Evolutionary conservation across 2,888 invertebrate species (phyloP).

Genomic region (Caprella mutica): DNA sequence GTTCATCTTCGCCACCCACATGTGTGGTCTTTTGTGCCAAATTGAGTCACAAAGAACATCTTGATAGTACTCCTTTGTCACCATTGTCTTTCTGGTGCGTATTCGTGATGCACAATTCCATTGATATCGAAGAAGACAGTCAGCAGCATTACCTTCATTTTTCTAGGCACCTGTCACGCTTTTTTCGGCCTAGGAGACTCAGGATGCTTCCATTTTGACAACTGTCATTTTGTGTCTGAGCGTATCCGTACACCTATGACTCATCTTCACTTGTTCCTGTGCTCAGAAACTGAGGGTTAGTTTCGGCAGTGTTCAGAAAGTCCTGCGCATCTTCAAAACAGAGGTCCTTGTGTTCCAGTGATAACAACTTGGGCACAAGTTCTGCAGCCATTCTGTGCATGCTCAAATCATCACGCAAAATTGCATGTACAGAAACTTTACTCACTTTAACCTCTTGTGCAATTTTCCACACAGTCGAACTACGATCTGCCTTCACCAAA

Average conservation of each 20-base stretch:
- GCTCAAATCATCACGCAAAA: slow-evolving; percentile 1
- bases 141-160: slow-evolving; percentile 24
- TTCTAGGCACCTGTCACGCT: slow-evolving; percentile 34
- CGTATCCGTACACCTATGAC: neutral
- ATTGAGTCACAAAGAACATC: too few relatives aligned
- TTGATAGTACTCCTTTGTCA: too few relatives aligned
- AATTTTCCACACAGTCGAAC: neutral
- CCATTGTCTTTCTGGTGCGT: neutral
- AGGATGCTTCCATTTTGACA: slow-evolving; percentile 35
- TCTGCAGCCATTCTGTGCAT: neutral
- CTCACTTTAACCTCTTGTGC: neutral
- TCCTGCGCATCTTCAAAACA: neutral
- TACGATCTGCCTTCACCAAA: neutral
- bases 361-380: neutral
- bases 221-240: slow-evolving; percentile 12
- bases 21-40: too few relatives aligned
- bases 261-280: neutral
- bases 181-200: slow-evolving; percentile 36
- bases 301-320: slow-evolving; percentile 1
- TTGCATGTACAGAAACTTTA: neutral
- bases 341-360: neutral
- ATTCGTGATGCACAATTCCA: slow-evolving; percentile 1
- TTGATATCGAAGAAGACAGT: slow-evolving; percentile 29
- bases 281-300: slow-evolving; percentile 3
- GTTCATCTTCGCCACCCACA: too few relatives aligned